These are phyloP conservation scores for Dermochelys coriacea DNA, from an alignment of 2,797 vertebrate species.

Conservation along the genomic window DNA sequence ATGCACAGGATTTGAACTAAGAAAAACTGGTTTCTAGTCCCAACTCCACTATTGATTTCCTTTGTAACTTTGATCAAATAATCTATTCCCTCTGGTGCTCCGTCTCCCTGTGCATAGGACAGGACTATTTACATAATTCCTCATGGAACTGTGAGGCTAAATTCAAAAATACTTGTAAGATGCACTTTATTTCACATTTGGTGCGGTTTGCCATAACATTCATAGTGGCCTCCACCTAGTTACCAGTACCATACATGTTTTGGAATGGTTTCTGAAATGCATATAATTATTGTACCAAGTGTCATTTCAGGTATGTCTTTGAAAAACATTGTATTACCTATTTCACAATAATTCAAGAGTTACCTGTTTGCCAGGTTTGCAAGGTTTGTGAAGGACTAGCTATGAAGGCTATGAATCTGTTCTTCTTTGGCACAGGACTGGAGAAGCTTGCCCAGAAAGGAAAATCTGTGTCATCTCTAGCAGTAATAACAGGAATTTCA, in stretches of 20 bases:
- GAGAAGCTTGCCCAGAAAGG: conserved; percentile 86
- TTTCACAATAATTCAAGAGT: not conserved
- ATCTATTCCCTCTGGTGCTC: not conserved
- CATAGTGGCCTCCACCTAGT: not conserved
- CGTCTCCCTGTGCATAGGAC: not conserved
- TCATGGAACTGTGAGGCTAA: not conserved
- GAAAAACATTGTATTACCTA: not conserved
- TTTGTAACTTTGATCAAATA: not conserved
- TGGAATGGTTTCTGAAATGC: not conserved
- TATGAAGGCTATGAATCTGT: conserved; percentile 13
- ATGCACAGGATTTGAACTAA: not conserved
- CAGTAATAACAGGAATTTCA: conserved; percentile 88
- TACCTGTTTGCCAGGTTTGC: not conserved
- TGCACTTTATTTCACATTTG: not conserved
- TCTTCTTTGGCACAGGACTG: conserved; percentile 76
- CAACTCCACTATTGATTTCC: not conserved
- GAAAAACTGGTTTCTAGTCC: not conserved
- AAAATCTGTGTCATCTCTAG: conserved; percentile 84
- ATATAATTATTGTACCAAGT: not conserved
- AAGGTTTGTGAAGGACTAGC: not conserved
- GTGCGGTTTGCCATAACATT: not conserved
- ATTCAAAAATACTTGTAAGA: not conserved
- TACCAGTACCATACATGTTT: not conserved
- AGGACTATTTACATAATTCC: not conserved
- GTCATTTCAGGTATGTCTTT: not conserved